phyloP scores from a whole-genome alignment of 2,797 vertebrate species.

The Amblyraja radiata region DNA sequence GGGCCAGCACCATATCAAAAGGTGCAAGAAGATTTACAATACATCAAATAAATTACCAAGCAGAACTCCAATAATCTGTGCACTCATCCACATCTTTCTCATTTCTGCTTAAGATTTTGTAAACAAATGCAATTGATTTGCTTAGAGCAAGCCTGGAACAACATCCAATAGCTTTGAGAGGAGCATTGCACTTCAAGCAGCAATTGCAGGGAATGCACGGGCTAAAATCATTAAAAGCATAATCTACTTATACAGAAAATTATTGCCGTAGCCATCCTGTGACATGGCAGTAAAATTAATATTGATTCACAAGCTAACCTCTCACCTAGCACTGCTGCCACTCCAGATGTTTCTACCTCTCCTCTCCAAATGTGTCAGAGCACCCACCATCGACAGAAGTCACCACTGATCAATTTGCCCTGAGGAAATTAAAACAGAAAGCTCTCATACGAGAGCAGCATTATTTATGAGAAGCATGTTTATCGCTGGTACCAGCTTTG shows the following conservation, averaged over 20 bases:
- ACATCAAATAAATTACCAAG: background rate
- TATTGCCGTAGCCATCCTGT: background rate
- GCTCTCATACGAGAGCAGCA: constrained; percentile 1
- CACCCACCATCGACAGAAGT: background rate
- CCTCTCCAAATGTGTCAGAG: background rate
- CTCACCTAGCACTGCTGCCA: too few relatives aligned
- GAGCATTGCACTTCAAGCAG: background rate
- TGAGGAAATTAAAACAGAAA: background rate
- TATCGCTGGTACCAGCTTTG: constrained; percentile 18
- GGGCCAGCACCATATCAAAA: background rate
- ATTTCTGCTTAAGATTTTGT: background rate
- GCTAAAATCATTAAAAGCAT: background rate
- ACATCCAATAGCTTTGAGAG: background rate
- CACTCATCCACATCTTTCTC: background rate
- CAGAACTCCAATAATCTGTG: background rate
- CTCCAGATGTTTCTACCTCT: background rate
- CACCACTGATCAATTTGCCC: background rate
- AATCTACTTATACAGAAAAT: background rate
- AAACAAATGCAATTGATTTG: background rate
- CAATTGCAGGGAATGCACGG: background rate
- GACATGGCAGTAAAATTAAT: background rate
- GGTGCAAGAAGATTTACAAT: background rate
- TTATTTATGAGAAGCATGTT: constrained; percentile 29
- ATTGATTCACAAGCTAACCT: background rate
- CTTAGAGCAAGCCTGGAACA: background rate